A percentile compares a stretch with the other conserved stretches of the same genome.
Conservation (phyloP, 2,888 invertebrate species). For the Drosophila mayaguana region DNA sequence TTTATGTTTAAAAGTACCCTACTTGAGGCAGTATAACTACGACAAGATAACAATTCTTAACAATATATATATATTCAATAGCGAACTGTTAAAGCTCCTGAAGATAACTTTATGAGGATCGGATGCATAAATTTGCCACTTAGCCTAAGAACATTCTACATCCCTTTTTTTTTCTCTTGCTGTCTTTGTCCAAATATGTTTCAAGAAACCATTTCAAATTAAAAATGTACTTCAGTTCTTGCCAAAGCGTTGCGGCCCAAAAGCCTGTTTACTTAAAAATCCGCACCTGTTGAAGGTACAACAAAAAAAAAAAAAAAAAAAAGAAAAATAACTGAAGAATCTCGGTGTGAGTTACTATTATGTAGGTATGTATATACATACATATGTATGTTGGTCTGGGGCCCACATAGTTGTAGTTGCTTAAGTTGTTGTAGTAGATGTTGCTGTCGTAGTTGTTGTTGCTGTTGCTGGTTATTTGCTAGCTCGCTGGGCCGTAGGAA, state of each 20-base stretch:
- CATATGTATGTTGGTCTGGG: constrained; percentile 38
- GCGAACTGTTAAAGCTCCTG: background rate
- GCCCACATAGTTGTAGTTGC: constrained; percentile 42
- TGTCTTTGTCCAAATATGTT: background rate
- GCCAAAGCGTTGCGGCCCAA: constrained; percentile 7
- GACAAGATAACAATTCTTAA: too few species aligned
- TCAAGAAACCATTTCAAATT: background rate
- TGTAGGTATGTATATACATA: too few species aligned
- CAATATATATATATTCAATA: too few species aligned
- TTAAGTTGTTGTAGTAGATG: constrained; percentile 18
- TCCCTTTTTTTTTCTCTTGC: background rate
- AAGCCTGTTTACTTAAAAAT: background rate
- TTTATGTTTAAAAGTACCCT: background rate
- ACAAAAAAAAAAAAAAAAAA: constrained; percentile 32
- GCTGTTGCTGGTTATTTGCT: constrained; percentile 35
- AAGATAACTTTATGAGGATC: background rate
- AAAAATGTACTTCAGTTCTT: background rate
- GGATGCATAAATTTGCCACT: background rate
- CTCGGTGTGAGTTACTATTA: constrained; percentile 69
- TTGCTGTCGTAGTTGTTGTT: constrained; percentile 26
- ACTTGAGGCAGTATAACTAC: background rate
- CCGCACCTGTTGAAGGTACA: constrained; percentile 66
- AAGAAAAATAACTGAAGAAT: constrained; percentile 56
- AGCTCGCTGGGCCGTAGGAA: constrained; percentile 57
- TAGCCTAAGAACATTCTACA: background rate